Conservation (phyloP, 92 coral and sea anemone genomes). For the Chrysogorgia sp. region DNA sequence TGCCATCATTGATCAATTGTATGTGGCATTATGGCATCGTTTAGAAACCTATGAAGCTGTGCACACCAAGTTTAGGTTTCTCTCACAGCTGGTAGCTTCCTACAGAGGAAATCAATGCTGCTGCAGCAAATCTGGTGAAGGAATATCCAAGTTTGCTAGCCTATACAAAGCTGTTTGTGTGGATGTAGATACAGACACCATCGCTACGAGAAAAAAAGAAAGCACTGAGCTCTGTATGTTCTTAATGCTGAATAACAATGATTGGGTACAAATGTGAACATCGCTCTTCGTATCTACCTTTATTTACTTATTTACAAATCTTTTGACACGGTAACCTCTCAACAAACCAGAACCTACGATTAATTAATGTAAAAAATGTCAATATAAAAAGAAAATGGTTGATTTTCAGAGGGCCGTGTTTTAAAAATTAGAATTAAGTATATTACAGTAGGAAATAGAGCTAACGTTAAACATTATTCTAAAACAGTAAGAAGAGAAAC, state of each 20-base stretch:
- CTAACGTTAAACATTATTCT: too few species aligned
- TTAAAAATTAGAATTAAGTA: too few species aligned
- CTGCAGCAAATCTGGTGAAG: slow-evolving; percentile 21
- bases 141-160: slow-evolving; percentile 22
- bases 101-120: slow-evolving; percentile 4
- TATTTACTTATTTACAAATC: too few species aligned
- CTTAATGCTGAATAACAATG: slow-evolving; percentile 18
- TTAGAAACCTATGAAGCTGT: slow-evolving; percentile 15
- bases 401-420: too few species aligned
- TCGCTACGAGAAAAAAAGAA: slow-evolving; percentile 4
- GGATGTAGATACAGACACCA: not conserved
- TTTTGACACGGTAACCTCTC: too few species aligned
- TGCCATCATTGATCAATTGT: slow-evolving; percentile 6
- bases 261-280: slow-evolving; percentile 13
- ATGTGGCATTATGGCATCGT: slow-evolving; percentile 14
- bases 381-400: too few species aligned
- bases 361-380: too few species aligned
- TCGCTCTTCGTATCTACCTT: slow-evolving; percentile 16
- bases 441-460: too few species aligned
- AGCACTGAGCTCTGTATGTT: slow-evolving; percentile 16
- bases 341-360: too few species aligned
- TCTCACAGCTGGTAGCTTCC: not conserved
- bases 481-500: too few species aligned
- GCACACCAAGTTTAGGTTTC: slow-evolving; percentile 19
- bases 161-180: slow-evolving; percentile 19